A percentile compares a stretch with the other conserved stretches of the same genome.
Conservation (phyloP, 2,113 vertebrate genomes). For the Sialia sialis region DNA sequence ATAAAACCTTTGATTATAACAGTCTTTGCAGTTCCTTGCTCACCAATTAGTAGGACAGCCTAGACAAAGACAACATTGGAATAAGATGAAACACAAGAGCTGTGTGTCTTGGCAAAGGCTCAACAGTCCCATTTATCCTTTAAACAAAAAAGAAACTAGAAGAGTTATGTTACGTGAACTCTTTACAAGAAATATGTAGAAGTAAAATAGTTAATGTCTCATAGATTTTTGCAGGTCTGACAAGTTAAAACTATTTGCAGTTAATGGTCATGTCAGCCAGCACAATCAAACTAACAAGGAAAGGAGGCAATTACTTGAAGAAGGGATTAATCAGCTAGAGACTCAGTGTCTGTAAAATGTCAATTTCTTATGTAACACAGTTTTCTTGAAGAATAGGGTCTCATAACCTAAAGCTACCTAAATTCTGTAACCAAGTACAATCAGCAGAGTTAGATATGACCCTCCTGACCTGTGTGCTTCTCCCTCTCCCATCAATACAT, state of each 20-base stretch:
- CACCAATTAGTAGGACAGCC: constrained; percentile 94
- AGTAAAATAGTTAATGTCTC: background rate
- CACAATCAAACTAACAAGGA: background rate
- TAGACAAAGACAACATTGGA: constrained; percentile 42
- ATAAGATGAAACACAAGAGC: background rate
- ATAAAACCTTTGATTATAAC: constrained; percentile 91
- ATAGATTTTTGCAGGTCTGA: background rate
- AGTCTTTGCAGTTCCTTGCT: constrained; percentile 96
- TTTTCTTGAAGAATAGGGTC: background rate
- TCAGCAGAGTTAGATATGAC: background rate
- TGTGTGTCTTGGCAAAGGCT: background rate
- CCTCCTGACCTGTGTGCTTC: background rate
- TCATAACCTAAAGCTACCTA: background rate
- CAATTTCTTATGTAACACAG: background rate
- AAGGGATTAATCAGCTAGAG: background rate
- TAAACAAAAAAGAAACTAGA: background rate
- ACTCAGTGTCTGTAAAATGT: background rate
- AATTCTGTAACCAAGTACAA: background rate
- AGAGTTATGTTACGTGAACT: background rate
- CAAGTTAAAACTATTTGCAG: background rate
- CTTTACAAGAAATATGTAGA: background rate
- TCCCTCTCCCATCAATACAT: background rate
- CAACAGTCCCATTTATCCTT: background rate
- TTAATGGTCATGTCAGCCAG: background rate
- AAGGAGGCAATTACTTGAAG: background rate